Base-by-base conservation (phyloP, 2,113 vertebrate genomes). In the Lates calcarifer region DNA sequence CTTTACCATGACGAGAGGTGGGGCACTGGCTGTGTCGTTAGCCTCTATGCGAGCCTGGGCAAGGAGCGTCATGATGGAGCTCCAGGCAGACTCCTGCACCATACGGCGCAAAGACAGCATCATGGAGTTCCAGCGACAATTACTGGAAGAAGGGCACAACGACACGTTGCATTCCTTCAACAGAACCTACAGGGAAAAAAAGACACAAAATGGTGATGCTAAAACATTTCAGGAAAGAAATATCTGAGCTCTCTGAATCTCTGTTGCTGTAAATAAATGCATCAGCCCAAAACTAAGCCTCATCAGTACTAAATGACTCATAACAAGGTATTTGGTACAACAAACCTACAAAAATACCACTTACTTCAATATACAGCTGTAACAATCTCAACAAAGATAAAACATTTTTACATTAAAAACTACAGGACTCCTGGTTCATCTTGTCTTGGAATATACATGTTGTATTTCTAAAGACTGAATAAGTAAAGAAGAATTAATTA, bases 91-190 rank as follows among this genome's bases (percentile, higher is more conserved):
- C 68, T 94, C 92, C 29, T 94, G 89, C 43, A 90, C 91, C 85
- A 96, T 90, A 9, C 91, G 83, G 1, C 91, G 91, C 22, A 95
- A 55, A 9, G 91, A 90, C 3, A 82, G 28, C 79, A 95, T 90
- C 69, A 92, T 90, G 56, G 94, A 93, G 90, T 95, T 95, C 95
- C 95, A 95, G 28, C 87, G 85, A 67, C 83, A 93, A 81, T 73
- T 92, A 65, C 57, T 83, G 74, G 81, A 82, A 7, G 92, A 85
- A 11, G 89, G 87, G 62, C 82, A 93, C 14, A 95, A 84, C 11
- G 92, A 92, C 55, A 94, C 60, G 11, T 90, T 91, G 60, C 82
- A 92, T 77, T 94, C 93, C 86, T 89, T 92, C 58, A 87, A 9
- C 79, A 96, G 89, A 67, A 93, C 84, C 93, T 94, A 37, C 47